Base-by-base conservation (phyloP, 1,140 invertebrate genomes). In the Octopus sinensis region DNA sequence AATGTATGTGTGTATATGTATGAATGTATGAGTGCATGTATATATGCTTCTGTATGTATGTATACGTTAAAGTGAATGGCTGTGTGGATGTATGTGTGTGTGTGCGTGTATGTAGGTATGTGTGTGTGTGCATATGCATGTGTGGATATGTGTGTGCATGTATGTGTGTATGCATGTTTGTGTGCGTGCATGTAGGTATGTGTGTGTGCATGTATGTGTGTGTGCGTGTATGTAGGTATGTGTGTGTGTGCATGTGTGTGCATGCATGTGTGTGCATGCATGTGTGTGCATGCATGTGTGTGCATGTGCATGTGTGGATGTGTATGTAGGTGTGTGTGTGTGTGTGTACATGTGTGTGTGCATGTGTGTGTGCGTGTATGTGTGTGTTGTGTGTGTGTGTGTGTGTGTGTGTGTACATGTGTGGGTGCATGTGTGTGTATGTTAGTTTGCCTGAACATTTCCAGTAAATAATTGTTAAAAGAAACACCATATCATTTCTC, bases 391-490 rank as follows among this genome's bases (percentile, higher is more conserved):
- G 56, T 62, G 56, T 62, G 56, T 62, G 17, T 62, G 17, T 62
- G 17, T 62, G 56, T 62, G 56, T 62, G 17, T 62, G 17, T 62
- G 17, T 62, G 17, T 62, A 62, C 17, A 62, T 62, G 56, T 62
- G 56, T 62, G 56, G 7, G 56, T 62, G 56, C 17, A 17, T 62
- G 56, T 62, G 17, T 62, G 17, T 62, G 17, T 62, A 4, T 4
- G 17, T 62, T 12, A 12, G 17, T 62, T 12, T 62, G 17, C 17
- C 30, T 43, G 30, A 43, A 43, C 3, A 43, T 95, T 12, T 93
- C 94, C 10, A 95, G 97, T 86, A 98, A 96, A 88, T 97, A 97
- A 93, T 4, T 9, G 17, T 62, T 62, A 62, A 62, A 62, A 62
- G 9, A 62, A 62, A 62, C 17, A 12, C 17, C 17, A 62, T 62